Evolutionary conservation across 2,113 vertebrate species (phyloP), one percentile per base, ranked within the genome.

Genomic region (Myxocyprinus asiaticus): DNA sequence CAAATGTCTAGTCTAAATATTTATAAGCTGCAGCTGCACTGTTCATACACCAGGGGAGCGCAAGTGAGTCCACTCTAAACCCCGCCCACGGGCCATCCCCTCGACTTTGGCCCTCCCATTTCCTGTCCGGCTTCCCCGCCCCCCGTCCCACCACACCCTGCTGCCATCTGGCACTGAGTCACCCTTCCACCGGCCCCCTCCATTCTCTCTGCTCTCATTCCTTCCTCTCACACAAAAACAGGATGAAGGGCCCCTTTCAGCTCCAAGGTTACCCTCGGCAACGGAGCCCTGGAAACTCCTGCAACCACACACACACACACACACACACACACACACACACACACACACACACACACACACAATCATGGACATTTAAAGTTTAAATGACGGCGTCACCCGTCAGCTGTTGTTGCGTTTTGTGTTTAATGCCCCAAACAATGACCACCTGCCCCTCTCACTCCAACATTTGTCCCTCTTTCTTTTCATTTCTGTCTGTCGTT

Each of bases 41-140:
- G 3, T 89, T 89, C 91, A 91, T 90, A 89, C 97, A 90, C 95
- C 92, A 96, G 92, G 92, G 91, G 96, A 0, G 96, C 94, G 97
- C 97, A 99, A 94, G 95, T 92, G 97, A 98, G 93, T 92, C 92
- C 58, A 1, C 9, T 47, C 53, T 55, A 88, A 70, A 79, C 89
- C 86, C 88, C 92, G 50, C 92, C 93, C 88, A 76, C 2, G 55
- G n/a, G 0, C 83, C 92, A 50, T 81, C 92, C 92, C 87, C 77
- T 67, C 67, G 44, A 15, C 33, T 56, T 80, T 82, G 75, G 83
- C 85, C 90, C 90, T 88, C 92, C 93, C 81, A 87, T 85, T 88
- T 92, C 88, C 89, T 91, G 89, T 77, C 65, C 53, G 22, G 56
- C 9, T 71, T 9, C n/a, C 66, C 67, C 80, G 44, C 50, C 72